Evolutionary conservation across 2,888 invertebrate species (phyloP).

Genomic region (Parnassius glacialis): DNA sequence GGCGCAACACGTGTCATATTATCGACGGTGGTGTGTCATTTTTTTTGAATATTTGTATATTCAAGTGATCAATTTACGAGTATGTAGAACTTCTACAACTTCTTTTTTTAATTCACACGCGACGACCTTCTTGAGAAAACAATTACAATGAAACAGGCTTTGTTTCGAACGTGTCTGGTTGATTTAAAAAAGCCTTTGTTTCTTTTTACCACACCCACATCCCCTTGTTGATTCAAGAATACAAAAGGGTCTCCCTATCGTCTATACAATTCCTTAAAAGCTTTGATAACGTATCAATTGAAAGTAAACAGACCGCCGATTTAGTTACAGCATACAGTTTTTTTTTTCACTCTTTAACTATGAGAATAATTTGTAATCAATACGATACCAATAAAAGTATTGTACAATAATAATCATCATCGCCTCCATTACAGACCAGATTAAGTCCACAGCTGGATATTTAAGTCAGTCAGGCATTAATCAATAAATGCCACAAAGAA

Average conservation of each 20-base stretch:
- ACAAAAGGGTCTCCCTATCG: constrained; percentile 59
- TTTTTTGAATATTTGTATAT: no score
- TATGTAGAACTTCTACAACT: no score
- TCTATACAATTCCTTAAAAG: constrained; percentile 63
- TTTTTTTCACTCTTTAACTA: neutral
- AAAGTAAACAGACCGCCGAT: constrained; percentile 44
- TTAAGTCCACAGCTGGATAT: no score
- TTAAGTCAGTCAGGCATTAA: no score
- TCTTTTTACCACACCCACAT: constrained; percentile 57
- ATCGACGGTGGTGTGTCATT: no score
- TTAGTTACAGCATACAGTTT: neutral
- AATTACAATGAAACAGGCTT: constrained; percentile 7
- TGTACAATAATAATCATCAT: no score
- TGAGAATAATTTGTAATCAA: no score
- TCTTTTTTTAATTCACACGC: neutral
- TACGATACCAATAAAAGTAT: no score
- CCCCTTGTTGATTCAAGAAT: constrained; percentile 62
- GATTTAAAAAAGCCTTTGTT: constrained; percentile 44
- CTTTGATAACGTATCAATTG: constrained; percentile 64
- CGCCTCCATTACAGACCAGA: no score
- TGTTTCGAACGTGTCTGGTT: constrained; percentile 17
- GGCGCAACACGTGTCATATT: no score
- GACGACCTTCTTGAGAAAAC: neutral
- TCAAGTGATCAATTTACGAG: no score
- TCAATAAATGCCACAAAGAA: no score